These are phyloP conservation scores for Phrynocephalus versicolor DNA, from an alignment of 2,113 vertebrate genomes.

Conservation along the genomic window DNA sequence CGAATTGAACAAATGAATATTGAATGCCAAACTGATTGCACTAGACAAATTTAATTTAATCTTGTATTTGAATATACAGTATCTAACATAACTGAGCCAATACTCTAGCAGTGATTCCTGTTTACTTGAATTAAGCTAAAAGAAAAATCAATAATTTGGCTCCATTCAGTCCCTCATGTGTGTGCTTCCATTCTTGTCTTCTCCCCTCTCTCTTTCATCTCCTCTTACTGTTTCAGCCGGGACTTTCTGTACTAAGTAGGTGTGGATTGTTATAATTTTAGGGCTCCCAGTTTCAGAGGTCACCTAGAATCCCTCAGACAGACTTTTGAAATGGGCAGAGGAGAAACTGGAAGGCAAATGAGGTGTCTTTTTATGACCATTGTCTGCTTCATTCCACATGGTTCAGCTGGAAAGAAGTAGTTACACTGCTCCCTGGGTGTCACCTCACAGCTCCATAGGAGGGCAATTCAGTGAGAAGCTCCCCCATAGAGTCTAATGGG, in stretches of 20 bases:
- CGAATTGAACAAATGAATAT: constrained; percentile 14
- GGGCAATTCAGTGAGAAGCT: too few species aligned
- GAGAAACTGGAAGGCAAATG: too few species aligned
- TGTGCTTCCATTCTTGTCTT: background rate
- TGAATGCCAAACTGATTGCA: background rate
- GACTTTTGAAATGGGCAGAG: too few species aligned
- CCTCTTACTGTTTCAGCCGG: too few species aligned
- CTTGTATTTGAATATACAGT: background rate
- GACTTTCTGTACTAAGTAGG: background rate
- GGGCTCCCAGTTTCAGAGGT: too few species aligned
- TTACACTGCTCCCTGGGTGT: too few species aligned
- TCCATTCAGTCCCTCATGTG: background rate
- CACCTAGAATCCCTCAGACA: too few species aligned
- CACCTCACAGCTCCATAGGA: too few species aligned
- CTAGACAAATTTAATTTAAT: background rate
- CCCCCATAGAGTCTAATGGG: too few species aligned
- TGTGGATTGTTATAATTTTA: background rate
- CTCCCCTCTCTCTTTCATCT: background rate
- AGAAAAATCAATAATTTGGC: background rate
- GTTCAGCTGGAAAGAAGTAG: too few species aligned
- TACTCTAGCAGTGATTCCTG: background rate
- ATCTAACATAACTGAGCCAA: background rate
- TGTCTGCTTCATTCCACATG: too few species aligned
- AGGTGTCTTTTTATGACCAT: too few species aligned
- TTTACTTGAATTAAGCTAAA: background rate